phyloP scores from a whole-genome alignment of 2,113 vertebrate genomes.

The Ageneiosus marmoratus region DNA sequence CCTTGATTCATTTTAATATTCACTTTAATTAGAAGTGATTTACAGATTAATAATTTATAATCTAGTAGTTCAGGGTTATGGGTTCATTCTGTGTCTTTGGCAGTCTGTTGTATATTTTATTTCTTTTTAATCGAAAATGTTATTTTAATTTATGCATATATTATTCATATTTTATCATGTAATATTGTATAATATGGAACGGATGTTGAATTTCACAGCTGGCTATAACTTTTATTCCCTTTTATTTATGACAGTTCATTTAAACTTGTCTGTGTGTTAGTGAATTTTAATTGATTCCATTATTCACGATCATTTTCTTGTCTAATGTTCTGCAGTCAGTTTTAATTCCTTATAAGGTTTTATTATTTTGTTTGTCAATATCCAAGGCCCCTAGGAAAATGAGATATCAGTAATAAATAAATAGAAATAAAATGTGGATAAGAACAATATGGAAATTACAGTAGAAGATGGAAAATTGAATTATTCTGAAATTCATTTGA shows the following conservation, averaged over 20 bases:
- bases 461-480: neutral
- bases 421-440: neutral
- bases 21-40: neutral
- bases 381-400: neutral
- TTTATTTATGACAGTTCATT: neutral
- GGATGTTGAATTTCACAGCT: neutral
- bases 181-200: neutral
- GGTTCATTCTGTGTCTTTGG: too few relatives aligned
- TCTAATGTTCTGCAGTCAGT: neutral
- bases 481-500: neutral
- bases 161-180: neutral
- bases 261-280: neutral
- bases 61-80: neutral
- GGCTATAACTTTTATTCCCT: neutral
- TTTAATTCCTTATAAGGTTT: constrained; percentile 3
- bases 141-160: neutral
- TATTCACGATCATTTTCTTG: neutral
- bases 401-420: neutral
- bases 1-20: neutral
- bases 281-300: constrained; percentile 3
- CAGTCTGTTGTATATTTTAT: neutral
- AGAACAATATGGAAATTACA: neutral
- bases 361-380: constrained; percentile 7
- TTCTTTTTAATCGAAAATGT: neutral
- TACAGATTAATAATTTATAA: neutral